phyloP scores from a whole-genome alignment of 2,888 invertebrate species.

The Eilema depressum region DNA sequence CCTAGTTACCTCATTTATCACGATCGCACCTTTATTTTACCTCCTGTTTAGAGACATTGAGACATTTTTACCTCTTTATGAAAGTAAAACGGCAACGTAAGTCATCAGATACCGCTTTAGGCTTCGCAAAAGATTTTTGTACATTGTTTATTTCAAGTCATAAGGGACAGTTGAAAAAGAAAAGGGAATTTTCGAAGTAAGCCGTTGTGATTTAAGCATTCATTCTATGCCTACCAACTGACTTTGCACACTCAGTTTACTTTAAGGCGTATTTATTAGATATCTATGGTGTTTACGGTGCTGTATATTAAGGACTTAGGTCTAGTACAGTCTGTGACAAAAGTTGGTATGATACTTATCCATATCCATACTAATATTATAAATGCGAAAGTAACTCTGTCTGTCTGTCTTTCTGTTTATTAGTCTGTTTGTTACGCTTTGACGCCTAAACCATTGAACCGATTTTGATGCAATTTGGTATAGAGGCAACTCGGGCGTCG shows the following conservation, averaged over 20 bases:
- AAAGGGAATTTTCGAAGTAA: constrained; percentile 61
- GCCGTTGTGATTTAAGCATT: constrained; percentile 54
- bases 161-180: constrained; percentile 68
- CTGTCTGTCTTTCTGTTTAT: too few species aligned
- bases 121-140: constrained; percentile 61
- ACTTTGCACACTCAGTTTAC: background rate
- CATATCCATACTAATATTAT: too few species aligned
- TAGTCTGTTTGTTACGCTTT: too few species aligned
- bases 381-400: too few species aligned
- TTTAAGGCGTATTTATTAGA: constrained; percentile 10
- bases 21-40: constrained; percentile 3
- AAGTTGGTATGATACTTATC: background rate
- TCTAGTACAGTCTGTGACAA: background rate
- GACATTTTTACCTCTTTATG: constrained; percentile 11
- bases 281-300: constrained; percentile 11
- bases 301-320: constrained; percentile 11
- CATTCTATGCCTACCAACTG: constrained; percentile 27
- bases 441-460: too few species aligned
- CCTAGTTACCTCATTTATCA: background rate
- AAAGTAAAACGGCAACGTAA: constrained; percentile 46
- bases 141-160: constrained; percentile 73
- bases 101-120: constrained; percentile 63
- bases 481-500: too few species aligned
- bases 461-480: too few species aligned
- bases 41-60: background rate